Conservation (phyloP, 2,113 vertebrate genomes). For the Macquaria australasica region DNA sequence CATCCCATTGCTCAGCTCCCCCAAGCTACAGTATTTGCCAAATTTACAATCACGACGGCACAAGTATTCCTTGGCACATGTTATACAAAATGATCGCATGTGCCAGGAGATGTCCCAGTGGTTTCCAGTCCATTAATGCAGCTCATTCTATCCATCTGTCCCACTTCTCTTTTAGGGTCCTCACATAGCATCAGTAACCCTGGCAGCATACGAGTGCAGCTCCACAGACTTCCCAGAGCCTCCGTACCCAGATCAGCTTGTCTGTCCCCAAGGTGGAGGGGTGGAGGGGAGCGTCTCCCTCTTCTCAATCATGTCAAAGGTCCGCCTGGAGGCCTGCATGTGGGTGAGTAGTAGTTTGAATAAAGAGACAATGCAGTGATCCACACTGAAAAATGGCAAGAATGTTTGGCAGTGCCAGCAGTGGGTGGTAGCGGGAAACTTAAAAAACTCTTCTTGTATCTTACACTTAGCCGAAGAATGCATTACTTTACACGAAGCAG, state of each 20-base stretch:
- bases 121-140: not conserved
- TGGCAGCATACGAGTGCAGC: conserved; percentile 98
- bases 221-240: conserved; percentile 98
- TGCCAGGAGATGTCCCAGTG: not conserved
- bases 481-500: not conserved
- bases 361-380: not conserved
- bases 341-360: conserved; percentile 90
- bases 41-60: not conserved
- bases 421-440: not conserved
- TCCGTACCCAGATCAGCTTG: conserved; percentile 96
- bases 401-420: conserved; percentile 5
- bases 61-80: no score
- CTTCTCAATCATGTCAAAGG: conserved; percentile 98
- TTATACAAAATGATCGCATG: not conserved
- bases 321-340: conserved; percentile 99
- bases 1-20: not conserved
- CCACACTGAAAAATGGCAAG: not conserved
- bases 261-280: conserved; percentile 89
- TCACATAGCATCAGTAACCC: conserved; percentile 98
- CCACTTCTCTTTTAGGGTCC: conserved; percentile 88
- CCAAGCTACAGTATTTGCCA: not conserved
- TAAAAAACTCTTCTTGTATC: no score
- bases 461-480: no score
- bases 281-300: conserved; percentile 88
- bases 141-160: not conserved